Evolutionary conservation across 2,888 invertebrate species (phyloP), one percentile per base, ranked within the genome.

Genomic region (Pandemis corylana): DNA sequence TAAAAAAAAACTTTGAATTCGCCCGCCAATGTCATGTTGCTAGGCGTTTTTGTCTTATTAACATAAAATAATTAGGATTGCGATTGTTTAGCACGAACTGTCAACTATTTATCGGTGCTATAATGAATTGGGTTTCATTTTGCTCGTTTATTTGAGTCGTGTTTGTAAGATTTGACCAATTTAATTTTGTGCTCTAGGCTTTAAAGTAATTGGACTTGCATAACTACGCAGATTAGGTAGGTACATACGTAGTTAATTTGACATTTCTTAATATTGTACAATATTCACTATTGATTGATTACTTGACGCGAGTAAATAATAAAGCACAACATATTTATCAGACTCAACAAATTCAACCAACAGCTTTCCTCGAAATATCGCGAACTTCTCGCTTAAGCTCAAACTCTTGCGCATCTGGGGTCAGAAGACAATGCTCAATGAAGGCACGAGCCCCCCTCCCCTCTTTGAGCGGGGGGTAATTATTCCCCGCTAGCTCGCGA

Each of bases 401-500:
- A 51, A 61, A 71, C 70, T 76, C 65, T 69, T 51, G 67, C 79
- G 78, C 85, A 84, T 86, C 84, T 89, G 86, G 87, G 91, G 91
- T 92, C 92, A 90, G 86, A 86, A 92, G 89, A 93, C 92, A 93
- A 93, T 93, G 90, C 90, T 89, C 88, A 90, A 90, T 90, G 91
- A 90, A 88, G 86, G 84, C 85, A 84, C 82, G 81, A 28, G 59
- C 44, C 68, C 59, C 69, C 69, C 59, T 49, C 28, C 68, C 74
- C 68, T 49, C 56, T 41, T 49, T 81, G 83, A 80, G 85, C 86
- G 84, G 85, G 79, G 78, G 78, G 79, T 92, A 93, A 93, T 94
- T 93, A 93, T 91, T 89, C 90, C 87, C 88, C 87, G 88, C 91
- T 90, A 90, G 88, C 86, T 84, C 81, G 85, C 82, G 83, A 87